Conservation (phyloP, 2,797 vertebrate genomes). For the Liasis olivaceus region DNA sequence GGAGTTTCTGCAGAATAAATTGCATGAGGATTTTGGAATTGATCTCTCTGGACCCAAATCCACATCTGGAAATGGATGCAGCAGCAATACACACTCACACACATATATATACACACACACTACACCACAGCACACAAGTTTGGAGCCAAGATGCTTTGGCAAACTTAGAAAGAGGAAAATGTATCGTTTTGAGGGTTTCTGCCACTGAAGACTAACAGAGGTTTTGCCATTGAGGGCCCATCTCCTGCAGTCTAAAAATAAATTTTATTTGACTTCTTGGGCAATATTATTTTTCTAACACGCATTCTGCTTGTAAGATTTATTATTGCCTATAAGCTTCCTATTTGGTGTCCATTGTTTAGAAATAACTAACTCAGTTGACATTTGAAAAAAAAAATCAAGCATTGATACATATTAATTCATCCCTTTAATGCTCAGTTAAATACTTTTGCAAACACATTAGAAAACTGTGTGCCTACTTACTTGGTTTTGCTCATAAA, state of each 20-base stretch:
- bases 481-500: neutral
- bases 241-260: neutral
- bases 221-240: neutral
- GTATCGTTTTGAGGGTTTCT: neutral
- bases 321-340: neutral
- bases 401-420: neutral
- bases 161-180: neutral
- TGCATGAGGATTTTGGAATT: neutral
- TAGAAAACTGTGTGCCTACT: neutral
- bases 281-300: neutral
- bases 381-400: neutral
- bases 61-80: neutral
- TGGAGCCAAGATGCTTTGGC: neutral
- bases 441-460: neutral
- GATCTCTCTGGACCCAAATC: neutral
- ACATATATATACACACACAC: neutral
- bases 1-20: neutral
- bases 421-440: rapidly evolving
- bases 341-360: neutral
- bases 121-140: neutral
- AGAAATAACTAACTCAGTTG: neutral
- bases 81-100: neutral
- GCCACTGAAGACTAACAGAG: neutral
- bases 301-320: neutral
- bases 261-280: neutral